Base-by-base conservation (phyloP, 2,113 vertebrate genomes). In the Sinosuthora webbiana region DNA sequence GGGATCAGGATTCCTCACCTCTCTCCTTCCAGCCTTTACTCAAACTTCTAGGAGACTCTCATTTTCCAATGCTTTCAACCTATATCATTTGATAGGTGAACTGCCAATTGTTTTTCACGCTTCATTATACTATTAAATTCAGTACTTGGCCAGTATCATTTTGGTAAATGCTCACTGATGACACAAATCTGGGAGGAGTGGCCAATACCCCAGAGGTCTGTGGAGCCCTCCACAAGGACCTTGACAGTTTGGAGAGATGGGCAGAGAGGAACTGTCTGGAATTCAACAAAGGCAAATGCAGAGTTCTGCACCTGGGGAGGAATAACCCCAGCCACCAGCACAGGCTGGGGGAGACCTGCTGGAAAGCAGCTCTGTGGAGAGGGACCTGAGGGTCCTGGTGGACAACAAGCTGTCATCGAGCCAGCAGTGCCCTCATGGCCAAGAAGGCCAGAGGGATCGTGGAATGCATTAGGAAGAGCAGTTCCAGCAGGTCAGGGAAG, bases 401-500 rank as follows among this genome's bases (percentile, higher is more conserved):
- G 44, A 45, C 33, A 82, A n/a, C 9, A 41, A 60, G n/a, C 16
- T 60, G 24, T 18, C n/a, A 45, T 0, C 30, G 45, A 82, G 33
- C 23, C 77, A 75, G 53, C 53, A 53, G 19, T 7, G 39, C 4
- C 45, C 78, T 17, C 1, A 1, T 35, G n/a, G 20, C n/a, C 6
- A 10, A 59, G 37, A 45, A 45, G 4, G 45, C 39, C 62, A 53
- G 1, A 1, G 20, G 78, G 7, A 45, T n/a, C 47, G 28, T 53
- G 37, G 28, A 8, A 1, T 41, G 24, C 23, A 13, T 24, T 6
- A 30, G 44, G 33, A 75, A 47, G 24, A 60, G n/a, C 39, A 45
- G 1, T 25, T 23, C 28, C 69, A 59, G 44, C 33, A 74, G 33
- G 24, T 8, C 0, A 0, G 12, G 12, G 10, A 6, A 67, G 37